Evolutionary conservation across 2,797 vertebrate genomes (phyloP), one percentile per base, ranked within the genome.

Genomic region (Poeciliopsis infans): DNA sequence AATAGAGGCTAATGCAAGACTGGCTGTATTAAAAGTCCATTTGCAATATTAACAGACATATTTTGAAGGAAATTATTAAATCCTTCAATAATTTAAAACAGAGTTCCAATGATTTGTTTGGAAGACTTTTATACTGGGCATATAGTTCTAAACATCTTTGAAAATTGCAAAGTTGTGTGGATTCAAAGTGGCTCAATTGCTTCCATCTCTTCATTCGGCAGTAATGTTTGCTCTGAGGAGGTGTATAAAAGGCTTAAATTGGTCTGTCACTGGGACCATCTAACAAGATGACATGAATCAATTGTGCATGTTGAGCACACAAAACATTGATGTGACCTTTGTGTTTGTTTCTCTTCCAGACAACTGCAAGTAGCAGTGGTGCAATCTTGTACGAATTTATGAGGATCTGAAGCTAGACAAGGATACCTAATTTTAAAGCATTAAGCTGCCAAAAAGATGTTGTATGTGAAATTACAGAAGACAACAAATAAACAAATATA

Each of bases 281-380:
- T 25, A 71, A 70, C 59, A 70, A 75, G 36, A 87, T 78, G 75
- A 83, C 77, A 83, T 46, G 78, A 86, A 81, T 86, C 85, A 85
- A 51, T 72, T 81, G 75, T 66, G 76, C n/a, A 18, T 76, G 70
- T 53, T 74, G 57, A 76, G 66, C 43, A 81, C 79, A 84, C 46
- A 70, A 79, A 84, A 68, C 83, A 74, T 57, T 25, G 83, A 77
- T 74, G 73, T 41, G 3, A 79, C 83, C 78, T 79, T 70, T 75
- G 75, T 83, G 77, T 79, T 81, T 70, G 80, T 76, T 83, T 78
- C 59, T 77, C 71, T 72, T 59, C 81, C 79, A 79, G 47, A 85
- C 72, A 83, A 79, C 79, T 83, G 83, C 23, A 28, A 81, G 82
- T 80, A 72, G 77, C 66, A 75, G 31, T 36, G 8, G 45, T 59